These are phyloP conservation scores for Morpho achilles DNA, from an alignment of 2,888 invertebrate species.

Conservation along the genomic window DNA sequence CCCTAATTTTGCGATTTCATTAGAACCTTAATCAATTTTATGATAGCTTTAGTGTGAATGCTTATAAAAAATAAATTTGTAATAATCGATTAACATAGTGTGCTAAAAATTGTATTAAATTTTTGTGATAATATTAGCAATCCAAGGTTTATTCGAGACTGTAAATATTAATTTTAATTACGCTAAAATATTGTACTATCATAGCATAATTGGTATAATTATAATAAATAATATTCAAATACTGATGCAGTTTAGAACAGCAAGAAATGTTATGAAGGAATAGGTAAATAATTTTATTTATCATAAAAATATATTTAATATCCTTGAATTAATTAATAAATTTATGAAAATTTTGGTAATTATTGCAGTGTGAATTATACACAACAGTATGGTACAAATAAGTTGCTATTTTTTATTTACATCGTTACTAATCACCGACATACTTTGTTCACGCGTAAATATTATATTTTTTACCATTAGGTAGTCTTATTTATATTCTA, in stretches of 20 bases:
- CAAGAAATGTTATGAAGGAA: too few species aligned
- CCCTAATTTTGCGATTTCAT: too few species aligned
- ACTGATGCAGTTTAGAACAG: too few species aligned
- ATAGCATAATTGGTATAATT: conserved; percentile 16
- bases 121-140: conserved; percentile 30
- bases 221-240: neutral
- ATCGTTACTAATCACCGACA: too few species aligned
- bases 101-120: conserved; percentile 18
- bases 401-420: too few species aligned
- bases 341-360: neutral
- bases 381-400: too few species aligned
- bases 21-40: too few species aligned
- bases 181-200: conserved; percentile 13
- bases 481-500: conserved; percentile 17
- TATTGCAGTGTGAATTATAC: neutral
- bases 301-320: too few species aligned
- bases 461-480: conserved; percentile 14
- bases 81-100: conserved; percentile 2
- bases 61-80: conserved; percentile 1
- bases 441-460: neutral
- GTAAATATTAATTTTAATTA: conserved; percentile 43
- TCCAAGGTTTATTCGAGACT: conserved; percentile 43
- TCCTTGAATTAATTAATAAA: neutral
- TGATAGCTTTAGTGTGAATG: neutral
- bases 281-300: too few species aligned